Base-by-base conservation (phyloP, 2,888 invertebrate genomes). In the Ormia ochracea region DNA sequence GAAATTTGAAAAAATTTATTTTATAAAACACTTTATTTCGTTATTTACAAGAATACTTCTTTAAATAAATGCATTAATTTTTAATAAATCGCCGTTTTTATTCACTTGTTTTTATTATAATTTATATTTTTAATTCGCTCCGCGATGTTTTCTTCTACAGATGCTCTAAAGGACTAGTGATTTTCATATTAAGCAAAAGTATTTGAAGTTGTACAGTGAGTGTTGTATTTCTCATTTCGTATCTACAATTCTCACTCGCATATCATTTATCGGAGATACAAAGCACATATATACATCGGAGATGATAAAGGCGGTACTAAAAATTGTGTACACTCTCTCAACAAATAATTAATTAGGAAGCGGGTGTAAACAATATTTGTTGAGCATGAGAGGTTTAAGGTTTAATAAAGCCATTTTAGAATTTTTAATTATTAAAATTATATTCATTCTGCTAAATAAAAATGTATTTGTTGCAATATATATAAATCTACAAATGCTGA, bases 141-240 rank as follows among this genome's bases (percentile, higher is more conserved):
- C 73, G 80, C 80, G 76, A 63, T 80, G 80, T 72, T 80, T 80
- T 73, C 76, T 80, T 76, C 76, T 80, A 76, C 61, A 80, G 80
- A 76, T 76, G 76, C 80, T 80, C 76, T 56, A 73, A 80, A 80
- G 80, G 80, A 80, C 80, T 80, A 80, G 76, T 68, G 80, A 76
- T 80, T 80, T 80, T 80, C 72, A 76, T 56, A 73, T 76, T 72
- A 80, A 76, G 72, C 80, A 76, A 80, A 80, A 80, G 80, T 80
- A 80, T 80, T 80, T 80, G 80, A 80, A 80, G 76, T 80, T 80
- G 72, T 36, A 70, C 70, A 59, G 63, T 74, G 70, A 72, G 70
- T 68, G 38, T 69, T 66, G 72, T 68, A 74, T 69, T 76, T 80
- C 79, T 80, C 79, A 70, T 65, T 75, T 75, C 63, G 14, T 59